A percentile compares a stretch with the other conserved stretches of the same genome.
phyloP scores from a whole-genome alignment of 2,797 vertebrate species.

The Arrhamphus sclerolepis region DNA sequence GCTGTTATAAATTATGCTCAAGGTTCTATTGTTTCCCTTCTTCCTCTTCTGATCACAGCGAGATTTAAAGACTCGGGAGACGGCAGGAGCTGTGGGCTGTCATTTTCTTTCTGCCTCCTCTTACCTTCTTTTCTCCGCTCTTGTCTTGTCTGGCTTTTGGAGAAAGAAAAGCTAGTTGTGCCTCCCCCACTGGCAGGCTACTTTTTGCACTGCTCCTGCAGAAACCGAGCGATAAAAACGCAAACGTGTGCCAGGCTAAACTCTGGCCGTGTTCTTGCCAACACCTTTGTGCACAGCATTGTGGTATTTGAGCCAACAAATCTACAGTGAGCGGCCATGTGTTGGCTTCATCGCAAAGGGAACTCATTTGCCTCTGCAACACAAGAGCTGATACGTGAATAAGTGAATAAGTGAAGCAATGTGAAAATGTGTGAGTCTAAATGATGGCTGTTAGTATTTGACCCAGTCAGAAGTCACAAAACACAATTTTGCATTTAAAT shows the following conservation, averaged over 20 bases:
- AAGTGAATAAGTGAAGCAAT: no score
- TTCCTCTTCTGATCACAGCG: slow-evolving; percentile 70
- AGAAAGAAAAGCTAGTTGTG: slow-evolving; percentile 37
- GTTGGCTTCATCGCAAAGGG: slow-evolving; percentile 25
- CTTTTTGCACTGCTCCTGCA: slow-evolving; percentile 28
- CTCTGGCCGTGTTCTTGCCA: slow-evolving; percentile 21
- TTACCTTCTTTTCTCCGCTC: slow-evolving; percentile 44
- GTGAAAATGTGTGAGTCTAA: no score
- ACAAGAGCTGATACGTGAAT: not conserved
- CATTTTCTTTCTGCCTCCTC: slow-evolving; percentile 40
- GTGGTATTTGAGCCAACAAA: slow-evolving; percentile 22
- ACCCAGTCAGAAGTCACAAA: no score
- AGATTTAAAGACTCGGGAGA: slow-evolving; percentile 66
- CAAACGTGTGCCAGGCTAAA: slow-evolving; percentile 28
- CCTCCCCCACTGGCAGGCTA: slow-evolving; percentile 33
- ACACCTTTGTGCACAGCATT: slow-evolving; percentile 20
- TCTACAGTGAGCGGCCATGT: slow-evolving; percentile 45
- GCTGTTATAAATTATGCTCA: slow-evolving; percentile 68
- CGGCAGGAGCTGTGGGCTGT: slow-evolving; percentile 58
- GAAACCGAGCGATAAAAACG: slow-evolving; percentile 20
- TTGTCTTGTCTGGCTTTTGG: slow-evolving; percentile 50
- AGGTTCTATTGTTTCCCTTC: slow-evolving; percentile 62
- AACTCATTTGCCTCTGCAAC: slow-evolving; percentile 19
- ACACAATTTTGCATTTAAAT: no score
- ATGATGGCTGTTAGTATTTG: no score